Evolutionary conservation across 1,140 invertebrate species (phyloP), one percentile per base, ranked within the genome.

Genomic region (Laupala kohalensis): DNA sequence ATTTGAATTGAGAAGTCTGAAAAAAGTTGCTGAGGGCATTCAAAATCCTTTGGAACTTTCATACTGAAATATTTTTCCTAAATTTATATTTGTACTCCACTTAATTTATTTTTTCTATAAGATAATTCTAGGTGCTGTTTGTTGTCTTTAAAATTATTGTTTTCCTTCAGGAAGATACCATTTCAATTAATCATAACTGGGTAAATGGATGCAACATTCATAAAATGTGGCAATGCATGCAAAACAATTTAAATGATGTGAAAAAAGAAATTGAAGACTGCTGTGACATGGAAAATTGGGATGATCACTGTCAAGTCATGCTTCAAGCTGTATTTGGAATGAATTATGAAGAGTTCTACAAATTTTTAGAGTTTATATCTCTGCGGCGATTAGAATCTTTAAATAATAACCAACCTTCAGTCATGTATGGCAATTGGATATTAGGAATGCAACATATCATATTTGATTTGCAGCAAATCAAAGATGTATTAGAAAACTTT

Each of bases 101-200:
- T n/a, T 63, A 63, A 13, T 13, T 71, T 70, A 26, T 24, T 23
- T 26, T 53, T 72, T 69, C 19, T 5, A 27, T 62, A 64, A 25
- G 19, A 62, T 23, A 71, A 23, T 65, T 27, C 6, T 13, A 6
- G 9, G 1, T 71, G 13, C 6, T n/a, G 2, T 23, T 5, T 15
- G 26, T 73, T 68, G 25, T 62, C 19, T 25, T 19, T 5, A 28
- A 25, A n/a, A n/a, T n/a, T n/a, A n/a, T 28, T 24, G 19, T 62
- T 71, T 67, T 69, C 74, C 80, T 80, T 4, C 73, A 90, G 89
- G 88, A 92, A 75, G 92, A 97, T 78, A 96, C 95, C 26, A 95
- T 98, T 76, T 98, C 96, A 0, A 89, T 98, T 24, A 99, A 98
- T 82, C 96, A 98, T 80, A 99, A 98, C 79, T 98, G 95, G 93